phyloP scores from a whole-genome alignment of 1,140 invertebrate genomes.

The Zaprionus ornatus region DNA sequence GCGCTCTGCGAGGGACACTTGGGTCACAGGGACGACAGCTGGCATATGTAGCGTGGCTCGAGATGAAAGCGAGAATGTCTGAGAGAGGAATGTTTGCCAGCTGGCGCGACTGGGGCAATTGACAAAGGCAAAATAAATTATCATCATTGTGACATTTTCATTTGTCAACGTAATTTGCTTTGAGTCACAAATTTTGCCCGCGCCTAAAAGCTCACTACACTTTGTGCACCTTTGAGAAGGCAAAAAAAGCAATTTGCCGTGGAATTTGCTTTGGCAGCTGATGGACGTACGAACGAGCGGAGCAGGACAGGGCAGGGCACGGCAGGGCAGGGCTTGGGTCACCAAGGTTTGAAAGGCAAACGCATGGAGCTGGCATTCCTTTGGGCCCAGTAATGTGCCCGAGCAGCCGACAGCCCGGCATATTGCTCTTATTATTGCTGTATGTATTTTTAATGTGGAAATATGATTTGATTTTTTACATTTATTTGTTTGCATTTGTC shows the following conservation, averaged over 20 bases:
- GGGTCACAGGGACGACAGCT: slow-evolving; percentile 19
- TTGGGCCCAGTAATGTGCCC: slow-evolving; percentile 46
- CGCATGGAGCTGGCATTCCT: slow-evolving; percentile 46
- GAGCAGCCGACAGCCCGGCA: slow-evolving; percentile 22
- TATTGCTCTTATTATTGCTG: slow-evolving; percentile 60
- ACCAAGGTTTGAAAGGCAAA: background rate
- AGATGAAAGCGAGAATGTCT: slow-evolving; percentile 66
- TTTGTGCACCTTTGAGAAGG: slow-evolving; percentile 40
- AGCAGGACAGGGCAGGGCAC: background rate
- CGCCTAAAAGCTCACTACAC: slow-evolving; percentile 68
- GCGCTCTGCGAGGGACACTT: slow-evolving; percentile 26
- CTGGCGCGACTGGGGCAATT: slow-evolving; percentile 57
- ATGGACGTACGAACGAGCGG: background rate
- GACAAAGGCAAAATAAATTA: slow-evolving; percentile 80
- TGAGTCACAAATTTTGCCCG: slow-evolving; percentile 60
- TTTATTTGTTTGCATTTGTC: slow-evolving; percentile 64
- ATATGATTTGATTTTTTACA: slow-evolving; percentile 78
- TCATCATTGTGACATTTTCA: slow-evolving; percentile 81
- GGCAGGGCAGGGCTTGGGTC: slow-evolving; percentile 9
- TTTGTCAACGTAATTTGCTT: slow-evolving; percentile 77
- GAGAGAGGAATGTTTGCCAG: slow-evolving; percentile 44
- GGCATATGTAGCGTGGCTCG: slow-evolving; percentile 9
- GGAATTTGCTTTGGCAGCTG: slow-evolving; percentile 65
- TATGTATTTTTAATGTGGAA: slow-evolving; percentile 60
- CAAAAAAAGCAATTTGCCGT: slow-evolving; percentile 63